Evolutionary conservation across 2,113 vertebrate species (phyloP), one percentile per base, ranked within the genome.

Genomic region (Ammodytes dubius): DNA sequence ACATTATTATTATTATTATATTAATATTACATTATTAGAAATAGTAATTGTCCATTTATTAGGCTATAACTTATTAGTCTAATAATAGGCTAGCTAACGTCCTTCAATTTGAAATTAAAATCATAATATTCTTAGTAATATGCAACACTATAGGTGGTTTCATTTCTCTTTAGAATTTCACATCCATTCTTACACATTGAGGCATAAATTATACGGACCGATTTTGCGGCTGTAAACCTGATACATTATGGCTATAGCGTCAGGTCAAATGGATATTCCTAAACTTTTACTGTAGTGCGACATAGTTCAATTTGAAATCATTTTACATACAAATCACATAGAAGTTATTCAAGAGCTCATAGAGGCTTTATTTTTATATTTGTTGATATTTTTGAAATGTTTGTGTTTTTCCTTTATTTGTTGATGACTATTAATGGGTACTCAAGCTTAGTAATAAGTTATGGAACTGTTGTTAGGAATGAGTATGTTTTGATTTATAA

Each of bases 71-170:
- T 9, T 56, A 57, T 63, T n/a, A 7, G 0, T 64, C 1, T 40
- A 15, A 53, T 59, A 63, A 80, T 50, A 67, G n/a, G n/a, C n/a
- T 13, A 27, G 27, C 3, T 35, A 8, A 19, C 27, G 2, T 47
- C 15, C 4, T 15, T 4, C 6, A 0, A 2, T 27, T 7, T 46
- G 12, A 56, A 17, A 8, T 7, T 35, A 3, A 50, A 13, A 17
- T 46, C 40, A 6, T 46, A 12, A 0, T 11, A 14, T 54, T 46
- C 15, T 15, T 11, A 45, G 42, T 58, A 27, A 27, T 27, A 27
- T 27, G n/a, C 11, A n/a, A 14, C 37, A 35, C 35, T 0, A 52
- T 0, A 52, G 12, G 2, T 1, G 0, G 15, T 37, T 0, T 15
- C 0, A 0, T 37, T 64, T 14, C 7, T 42, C 27, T 15, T 2